phyloP scores from a whole-genome alignment of 2,797 vertebrate genomes.

The Pagetopsis macropterus region DNA sequence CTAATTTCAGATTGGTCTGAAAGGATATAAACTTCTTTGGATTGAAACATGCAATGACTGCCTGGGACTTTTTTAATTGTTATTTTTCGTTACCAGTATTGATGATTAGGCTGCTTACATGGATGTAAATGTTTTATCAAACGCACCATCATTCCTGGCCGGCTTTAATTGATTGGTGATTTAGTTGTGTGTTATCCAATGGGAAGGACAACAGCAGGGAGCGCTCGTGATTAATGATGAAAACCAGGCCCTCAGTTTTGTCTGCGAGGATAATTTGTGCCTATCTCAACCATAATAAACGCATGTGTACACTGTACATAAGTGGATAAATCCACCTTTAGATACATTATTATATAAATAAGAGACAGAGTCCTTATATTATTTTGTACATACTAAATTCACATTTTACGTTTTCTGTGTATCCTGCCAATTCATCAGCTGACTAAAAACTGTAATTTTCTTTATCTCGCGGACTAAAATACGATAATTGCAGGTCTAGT shows the following conservation, averaged over 20 bases:
- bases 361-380: too few relatives aligned
- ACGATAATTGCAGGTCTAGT: background rate
- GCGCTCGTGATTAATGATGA: accelerated
- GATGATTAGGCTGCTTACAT: too few relatives aligned
- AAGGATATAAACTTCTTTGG: too few relatives aligned
- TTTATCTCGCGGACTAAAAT: background rate
- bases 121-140: slow-evolving; percentile 3
- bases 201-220: background rate
- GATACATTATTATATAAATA: background rate
- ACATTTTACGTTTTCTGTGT: background rate
- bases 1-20: too few relatives aligned
- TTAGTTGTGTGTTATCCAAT: slow-evolving; percentile 40
- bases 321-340: background rate
- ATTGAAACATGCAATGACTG: too few relatives aligned
- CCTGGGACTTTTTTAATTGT: too few relatives aligned
- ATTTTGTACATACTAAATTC: background rate
- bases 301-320: background rate
- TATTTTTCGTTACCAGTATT: too few relatives aligned
- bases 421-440: background rate
- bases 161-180: slow-evolving; percentile 46
- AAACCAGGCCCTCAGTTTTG: accelerated
- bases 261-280: slow-evolving; percentile 42
- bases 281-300: accelerated
- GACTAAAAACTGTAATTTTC: background rate
- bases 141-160: slow-evolving; percentile 13